Evolutionary conservation across 2,888 invertebrate genomes (phyloP).

Genomic region (Hirtodrosophila histrioides): DNA sequence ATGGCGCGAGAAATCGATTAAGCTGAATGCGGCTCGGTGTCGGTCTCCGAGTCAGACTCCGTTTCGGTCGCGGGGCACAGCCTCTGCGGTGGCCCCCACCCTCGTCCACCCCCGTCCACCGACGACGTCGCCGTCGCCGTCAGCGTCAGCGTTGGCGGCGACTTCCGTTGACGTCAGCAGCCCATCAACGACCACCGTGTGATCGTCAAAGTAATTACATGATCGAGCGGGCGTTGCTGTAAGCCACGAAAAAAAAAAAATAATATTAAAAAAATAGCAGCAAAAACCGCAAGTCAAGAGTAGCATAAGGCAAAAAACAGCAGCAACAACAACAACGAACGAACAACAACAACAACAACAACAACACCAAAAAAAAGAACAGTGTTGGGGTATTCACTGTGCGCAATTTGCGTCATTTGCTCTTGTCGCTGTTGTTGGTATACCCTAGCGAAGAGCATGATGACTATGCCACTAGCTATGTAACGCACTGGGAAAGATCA

Average conservation of each 20-base stretch:
- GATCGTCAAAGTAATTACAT: slow-evolving; percentile 79
- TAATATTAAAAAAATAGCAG: slow-evolving; percentile 26
- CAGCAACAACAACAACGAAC: not conserved
- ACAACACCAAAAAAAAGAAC: slow-evolving; percentile 19
- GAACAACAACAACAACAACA: slow-evolving; percentile 18
- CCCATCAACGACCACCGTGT: slow-evolving; percentile 54
- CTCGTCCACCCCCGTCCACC: not conserved
- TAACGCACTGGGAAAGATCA: not conserved
- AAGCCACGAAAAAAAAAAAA: slow-evolving; percentile 40
- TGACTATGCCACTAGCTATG: not conserved
- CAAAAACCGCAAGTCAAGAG: slow-evolving; percentile 54
- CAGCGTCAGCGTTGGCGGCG: slow-evolving; percentile 18
- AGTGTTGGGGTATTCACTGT: slow-evolving; percentile 46
- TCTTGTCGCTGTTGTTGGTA: slow-evolving; percentile 23
- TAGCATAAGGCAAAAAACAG: slow-evolving; percentile 47
- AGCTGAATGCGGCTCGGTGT: slow-evolving; percentile 14
- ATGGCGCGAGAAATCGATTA: slow-evolving; percentile 73
- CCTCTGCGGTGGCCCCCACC: no score
- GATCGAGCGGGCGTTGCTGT: slow-evolving; percentile 47
- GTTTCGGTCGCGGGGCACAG: no score
- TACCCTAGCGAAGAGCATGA: slow-evolving; percentile 13
- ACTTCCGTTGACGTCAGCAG: slow-evolving; percentile 77
- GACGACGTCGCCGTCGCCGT: not conserved
- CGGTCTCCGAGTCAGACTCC: slow-evolving; percentile 7
- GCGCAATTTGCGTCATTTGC: slow-evolving; percentile 71